These are phyloP conservation scores for Leptopilina myrica DNA, from an alignment of 2,888 invertebrate genomes.

Conservation along the genomic window DNA sequence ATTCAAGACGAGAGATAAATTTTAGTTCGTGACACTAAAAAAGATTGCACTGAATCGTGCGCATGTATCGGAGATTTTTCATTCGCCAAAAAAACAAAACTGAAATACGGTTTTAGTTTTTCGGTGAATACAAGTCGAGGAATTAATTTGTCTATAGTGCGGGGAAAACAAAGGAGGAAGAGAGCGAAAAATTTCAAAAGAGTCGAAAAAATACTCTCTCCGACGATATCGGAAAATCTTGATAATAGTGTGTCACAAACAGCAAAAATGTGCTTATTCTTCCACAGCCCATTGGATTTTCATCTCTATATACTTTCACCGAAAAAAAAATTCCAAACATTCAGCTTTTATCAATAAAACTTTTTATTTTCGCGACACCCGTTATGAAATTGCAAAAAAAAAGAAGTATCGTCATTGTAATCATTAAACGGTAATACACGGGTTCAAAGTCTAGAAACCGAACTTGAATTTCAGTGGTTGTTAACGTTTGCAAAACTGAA, in stretches of 20 bases:
- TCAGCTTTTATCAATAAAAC: too few relatives aligned
- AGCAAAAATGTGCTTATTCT: slow-evolving; percentile 7
- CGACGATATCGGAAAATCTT: slow-evolving; percentile 7
- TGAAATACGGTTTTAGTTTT: slow-evolving; percentile 14
- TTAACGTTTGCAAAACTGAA: neutral
- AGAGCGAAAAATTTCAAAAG: neutral
- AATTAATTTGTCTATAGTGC: slow-evolving; percentile 16
- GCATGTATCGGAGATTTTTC: slow-evolving; percentile 24
- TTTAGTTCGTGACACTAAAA: neutral
- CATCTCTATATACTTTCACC: too few relatives aligned
- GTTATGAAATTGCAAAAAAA: slow-evolving; percentile 12
- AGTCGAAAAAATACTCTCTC: neutral
- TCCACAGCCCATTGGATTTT: neutral
- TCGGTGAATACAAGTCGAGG: slow-evolving; percentile 4
- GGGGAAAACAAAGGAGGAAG: slow-evolving; percentile 15
- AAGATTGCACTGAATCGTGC: neutral
- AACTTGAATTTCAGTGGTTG: neutral
- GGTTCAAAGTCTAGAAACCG: slow-evolving; percentile 18
- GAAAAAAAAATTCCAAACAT: too few relatives aligned
- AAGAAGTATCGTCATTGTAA: slow-evolving; percentile 12
- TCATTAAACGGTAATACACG: slow-evolving; percentile 14
- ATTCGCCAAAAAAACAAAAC: slow-evolving; percentile 1
- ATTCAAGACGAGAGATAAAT: neutral
- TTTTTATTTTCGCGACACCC: neutral
- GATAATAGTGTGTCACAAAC: slow-evolving; percentile 28